These are phyloP conservation scores for Oenanthe oenanthe DNA, from an alignment of 2,113 vertebrate genomes.

Conservation along the genomic window DNA sequence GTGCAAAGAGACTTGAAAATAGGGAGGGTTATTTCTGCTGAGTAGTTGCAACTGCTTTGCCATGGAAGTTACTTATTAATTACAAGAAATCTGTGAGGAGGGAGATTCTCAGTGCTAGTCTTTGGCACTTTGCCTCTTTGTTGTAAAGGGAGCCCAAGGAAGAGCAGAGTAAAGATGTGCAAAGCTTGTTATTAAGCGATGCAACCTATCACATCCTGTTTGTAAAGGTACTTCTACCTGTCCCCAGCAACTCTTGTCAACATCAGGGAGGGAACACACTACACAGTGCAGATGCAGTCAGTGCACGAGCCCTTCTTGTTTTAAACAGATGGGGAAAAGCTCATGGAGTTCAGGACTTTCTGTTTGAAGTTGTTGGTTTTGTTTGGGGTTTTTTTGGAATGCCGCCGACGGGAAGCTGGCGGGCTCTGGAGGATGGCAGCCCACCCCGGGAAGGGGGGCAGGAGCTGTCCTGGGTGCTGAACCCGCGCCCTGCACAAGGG, in stretches of 20 bases:
- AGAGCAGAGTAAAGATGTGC: neutral
- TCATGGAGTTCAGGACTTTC: neutral
- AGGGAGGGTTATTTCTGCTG: neutral
- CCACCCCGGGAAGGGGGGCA: fast-evolving
- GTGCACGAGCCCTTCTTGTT: neutral
- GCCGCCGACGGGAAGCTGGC: neutral
- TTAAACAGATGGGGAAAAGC: neutral
- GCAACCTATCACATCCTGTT: neutral
- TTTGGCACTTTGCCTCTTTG: neutral
- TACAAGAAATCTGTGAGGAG: neutral
- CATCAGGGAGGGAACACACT: neutral
- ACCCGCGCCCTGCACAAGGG: neutral
- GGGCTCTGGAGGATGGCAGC: neutral
- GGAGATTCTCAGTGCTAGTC: neutral
- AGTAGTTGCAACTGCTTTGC: neutral
- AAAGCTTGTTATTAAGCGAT: neutral
- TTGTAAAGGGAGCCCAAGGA: neutral
- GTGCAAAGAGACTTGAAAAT: neutral
- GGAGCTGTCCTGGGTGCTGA: constrained; percentile 15
- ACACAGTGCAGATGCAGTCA: too few species aligned
- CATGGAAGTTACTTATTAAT: neutral
- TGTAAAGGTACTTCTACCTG: neutral
- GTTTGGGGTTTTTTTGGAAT: neutral
- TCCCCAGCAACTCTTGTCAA: neutral
- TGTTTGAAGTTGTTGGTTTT: neutral